Evolutionary conservation across 2,113 vertebrate species (phyloP), one percentile per base, ranked within the genome.

Genomic region (Cariama cristata): DNA sequence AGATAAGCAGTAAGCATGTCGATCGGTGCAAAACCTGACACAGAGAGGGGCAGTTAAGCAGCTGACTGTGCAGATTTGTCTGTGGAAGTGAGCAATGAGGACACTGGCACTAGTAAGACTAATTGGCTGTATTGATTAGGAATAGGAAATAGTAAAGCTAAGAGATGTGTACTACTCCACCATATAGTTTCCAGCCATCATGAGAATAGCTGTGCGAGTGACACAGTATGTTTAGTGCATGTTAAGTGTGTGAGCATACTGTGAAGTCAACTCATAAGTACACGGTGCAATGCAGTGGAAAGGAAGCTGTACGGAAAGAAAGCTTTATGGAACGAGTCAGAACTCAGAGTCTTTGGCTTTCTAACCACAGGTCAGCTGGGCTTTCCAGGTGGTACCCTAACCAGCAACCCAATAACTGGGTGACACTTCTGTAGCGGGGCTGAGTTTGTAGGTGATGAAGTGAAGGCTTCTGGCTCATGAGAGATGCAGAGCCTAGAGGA

Each of bases 1-100:
- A 22, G 55, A 32, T 28, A 38, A 58, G 49, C 72, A 44, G 33
- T 14, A 26, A 63, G 17, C 21, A 4, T 20, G 24, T 11, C 4
- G 0, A 5, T 28, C 0, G 1, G 38, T 8, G 30, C 1, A 8
- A 62, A 60, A 40, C 5, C 35, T 62, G 72, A 3, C 3, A 11
- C 0, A 0, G 55, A 81, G 30, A 93, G 20, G 50, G 45, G n/a
- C 38, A 42, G 68, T 27, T 35, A 27, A 16, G 52, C 19, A 17
- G 35, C 12, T 15, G 49, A 64, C 44, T 60, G 52, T 12, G 12
- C 6, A 9, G 58, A 23, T 56, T 56, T n/a, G 45, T 22, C 76
- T 22, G n/a, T 58, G 64, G 16, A 68, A 40, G 60, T 12, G 63
- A 62, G 60, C 22, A 52, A 6, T 20, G 62, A 79, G 75, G 75